Evolutionary conservation across 2,888 invertebrate genomes (phyloP).

Genomic region (Fabriciana adippe): DNA sequence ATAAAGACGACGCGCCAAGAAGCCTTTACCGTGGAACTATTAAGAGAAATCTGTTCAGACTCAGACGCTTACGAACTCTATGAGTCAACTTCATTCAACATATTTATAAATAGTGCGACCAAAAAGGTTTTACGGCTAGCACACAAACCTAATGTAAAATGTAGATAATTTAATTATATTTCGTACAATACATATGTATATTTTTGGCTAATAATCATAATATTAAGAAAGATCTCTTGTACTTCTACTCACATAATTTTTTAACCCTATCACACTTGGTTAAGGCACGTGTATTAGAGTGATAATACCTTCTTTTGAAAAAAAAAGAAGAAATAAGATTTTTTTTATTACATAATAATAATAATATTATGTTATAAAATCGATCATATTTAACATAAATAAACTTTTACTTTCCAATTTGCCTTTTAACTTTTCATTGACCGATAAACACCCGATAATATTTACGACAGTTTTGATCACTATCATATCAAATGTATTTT

Average conservation of each 20-base stretch:
- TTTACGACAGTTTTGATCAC: conserved; percentile 9
- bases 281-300: too few relatives aligned
- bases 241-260: too few relatives aligned
- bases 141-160: background rate
- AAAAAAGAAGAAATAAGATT: too few relatives aligned
- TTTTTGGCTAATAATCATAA: too few relatives aligned
- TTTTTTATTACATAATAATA: too few relatives aligned
- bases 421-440: background rate
- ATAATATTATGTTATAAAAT: too few relatives aligned
- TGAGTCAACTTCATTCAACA: conserved; percentile 37
- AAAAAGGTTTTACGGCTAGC: conserved; percentile 5
- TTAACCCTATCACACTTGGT: too few relatives aligned
- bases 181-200: background rate
- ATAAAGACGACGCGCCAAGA: conserved; percentile 18
- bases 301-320: too few relatives aligned
- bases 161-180: background rate
- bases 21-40: conserved; percentile 28
- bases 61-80: conserved; percentile 30
- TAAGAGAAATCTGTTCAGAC: conserved; percentile 26
- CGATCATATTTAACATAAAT: background rate
- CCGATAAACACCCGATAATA: conserved; percentile 8
- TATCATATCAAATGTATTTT: conserved; percentile 19
- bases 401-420: background rate
- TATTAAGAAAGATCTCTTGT: too few relatives aligned
- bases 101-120: conserved; percentile 12